A percentile compares a stretch with the other conserved stretches of the same genome.
Evolutionary conservation across 2,888 invertebrate genomes (phyloP).

Genomic region (Cheilosia variabilis): DNA sequence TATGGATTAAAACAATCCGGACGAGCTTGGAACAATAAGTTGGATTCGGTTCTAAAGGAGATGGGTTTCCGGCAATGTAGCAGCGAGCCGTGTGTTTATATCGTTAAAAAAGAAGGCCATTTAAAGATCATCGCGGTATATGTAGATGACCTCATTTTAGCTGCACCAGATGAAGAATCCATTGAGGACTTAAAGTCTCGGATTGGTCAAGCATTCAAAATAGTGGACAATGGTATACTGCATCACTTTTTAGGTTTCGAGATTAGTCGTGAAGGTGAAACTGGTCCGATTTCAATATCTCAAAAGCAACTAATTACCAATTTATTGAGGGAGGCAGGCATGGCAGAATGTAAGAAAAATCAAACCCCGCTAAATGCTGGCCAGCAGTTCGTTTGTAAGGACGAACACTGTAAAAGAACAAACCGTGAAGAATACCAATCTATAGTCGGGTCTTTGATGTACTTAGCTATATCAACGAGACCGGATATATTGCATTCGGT

Average conservation of each 20-base stretch:
- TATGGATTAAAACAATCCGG: slow-evolving; percentile 70
- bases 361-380: slow-evolving; percentile 57
- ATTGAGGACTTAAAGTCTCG: slow-evolving; percentile 30
- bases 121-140: slow-evolving; percentile 66
- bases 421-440: slow-evolving; percentile 8
- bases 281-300: slow-evolving; percentile 22
- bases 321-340: slow-evolving; percentile 3
- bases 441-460: no score
- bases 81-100: slow-evolving; percentile 9
- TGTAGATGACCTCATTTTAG: slow-evolving; percentile 72
- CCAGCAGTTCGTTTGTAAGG: slow-evolving; percentile 41
- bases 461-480: neutral
- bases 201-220: slow-evolving; percentile 26
- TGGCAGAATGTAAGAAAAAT: slow-evolving; percentile 12
- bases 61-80: neutral
- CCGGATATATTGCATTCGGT: slow-evolving; percentile 1
- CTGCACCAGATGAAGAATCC: slow-evolving; percentile 33
- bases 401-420: slow-evolving; percentile 23
- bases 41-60: neutral
- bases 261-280: slow-evolving; percentile 7
- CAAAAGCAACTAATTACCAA: slow-evolving; percentile 19
- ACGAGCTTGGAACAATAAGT: neutral
- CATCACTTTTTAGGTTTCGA: slow-evolving; percentile 41
- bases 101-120: neutral
- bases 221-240: slow-evolving; percentile 33